A percentile compares a stretch with the other conserved stretches of the same genome.
These are phyloP conservation scores for Penaeus vannamei DNA, from an alignment of 1,140 invertebrate genomes.

Conservation along the genomic window DNA sequence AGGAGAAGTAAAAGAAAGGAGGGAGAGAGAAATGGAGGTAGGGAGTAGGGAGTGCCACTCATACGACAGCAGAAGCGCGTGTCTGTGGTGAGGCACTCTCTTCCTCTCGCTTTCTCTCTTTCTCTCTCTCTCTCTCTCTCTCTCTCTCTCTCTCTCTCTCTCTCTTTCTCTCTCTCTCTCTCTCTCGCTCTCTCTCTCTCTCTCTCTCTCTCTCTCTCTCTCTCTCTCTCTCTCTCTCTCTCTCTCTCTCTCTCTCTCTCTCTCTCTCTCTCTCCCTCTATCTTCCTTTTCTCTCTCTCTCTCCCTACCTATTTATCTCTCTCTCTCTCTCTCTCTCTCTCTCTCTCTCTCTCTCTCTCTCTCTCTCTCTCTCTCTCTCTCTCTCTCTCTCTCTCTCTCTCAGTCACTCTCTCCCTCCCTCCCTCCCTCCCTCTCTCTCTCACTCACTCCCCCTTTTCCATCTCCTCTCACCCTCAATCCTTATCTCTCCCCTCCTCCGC, in stretches of 20 bases:
- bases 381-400: constrained; percentile 3
- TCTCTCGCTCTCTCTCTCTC: neutral
- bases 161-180: constrained; percentile 4
- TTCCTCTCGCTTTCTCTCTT: constrained; percentile 10
- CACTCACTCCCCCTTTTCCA: neutral
- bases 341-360: constrained; percentile 29
- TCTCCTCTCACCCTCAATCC: neutral
- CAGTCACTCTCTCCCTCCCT: neutral
- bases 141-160: constrained; percentile 15
- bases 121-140: constrained; percentile 32
- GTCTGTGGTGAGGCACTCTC: no score
- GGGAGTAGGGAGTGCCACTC: neutral
- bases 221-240: neutral
- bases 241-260: neutral
- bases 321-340: constrained; percentile 30
- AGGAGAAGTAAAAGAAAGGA: neutral
- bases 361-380: constrained; percentile 20
- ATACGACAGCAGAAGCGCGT: no score
- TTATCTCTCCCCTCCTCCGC: neutral
- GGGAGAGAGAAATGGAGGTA: no score
- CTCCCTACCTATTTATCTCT: constrained; percentile 2
- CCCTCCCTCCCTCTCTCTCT: neutral
- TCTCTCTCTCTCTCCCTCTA: neutral
- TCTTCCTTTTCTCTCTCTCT: constrained; percentile 8
- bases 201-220: neutral